Conservation (phyloP, 2,113 vertebrate species). For the Microtus pennsylvanicus region DNA sequence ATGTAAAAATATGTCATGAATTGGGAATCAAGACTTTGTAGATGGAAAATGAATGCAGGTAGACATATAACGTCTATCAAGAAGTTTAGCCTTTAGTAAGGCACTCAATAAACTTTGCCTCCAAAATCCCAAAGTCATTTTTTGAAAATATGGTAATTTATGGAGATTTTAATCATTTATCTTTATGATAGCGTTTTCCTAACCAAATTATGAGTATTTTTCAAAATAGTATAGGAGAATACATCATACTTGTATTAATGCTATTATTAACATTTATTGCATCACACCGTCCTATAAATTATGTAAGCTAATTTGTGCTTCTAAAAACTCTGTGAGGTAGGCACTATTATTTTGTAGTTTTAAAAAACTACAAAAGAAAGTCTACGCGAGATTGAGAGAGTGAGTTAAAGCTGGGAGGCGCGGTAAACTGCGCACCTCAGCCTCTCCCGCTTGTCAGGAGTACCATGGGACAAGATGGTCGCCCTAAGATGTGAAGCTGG, state of each 20-base stretch:
- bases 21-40: constrained; percentile 48
- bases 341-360: background rate
- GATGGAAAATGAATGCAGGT: constrained; percentile 25
- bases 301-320: constrained; percentile 33
- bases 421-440: background rate
- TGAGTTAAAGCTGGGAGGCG: background rate
- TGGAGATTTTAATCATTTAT: constrained; percentile 13
- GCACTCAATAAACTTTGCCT: background rate
- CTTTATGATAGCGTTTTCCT: constrained; percentile 45
- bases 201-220: background rate
- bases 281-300: background rate
- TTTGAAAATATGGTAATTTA: constrained; percentile 44
- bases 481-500: background rate
- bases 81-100: constrained; percentile 3
- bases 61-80: background rate
- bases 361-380: constrained; percentile 25
- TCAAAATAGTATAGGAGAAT: constrained; percentile 17
- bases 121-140: constrained; percentile 11
- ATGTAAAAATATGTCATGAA: background rate
- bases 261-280: constrained; percentile 11
- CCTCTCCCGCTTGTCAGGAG: background rate
- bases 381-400: background rate
- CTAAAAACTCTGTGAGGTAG: background rate
- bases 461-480: background rate
- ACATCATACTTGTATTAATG: background rate